Evolutionary conservation across 1,140 invertebrate species (phyloP).

Genomic region (Metopolophium dirhodum): DNA sequence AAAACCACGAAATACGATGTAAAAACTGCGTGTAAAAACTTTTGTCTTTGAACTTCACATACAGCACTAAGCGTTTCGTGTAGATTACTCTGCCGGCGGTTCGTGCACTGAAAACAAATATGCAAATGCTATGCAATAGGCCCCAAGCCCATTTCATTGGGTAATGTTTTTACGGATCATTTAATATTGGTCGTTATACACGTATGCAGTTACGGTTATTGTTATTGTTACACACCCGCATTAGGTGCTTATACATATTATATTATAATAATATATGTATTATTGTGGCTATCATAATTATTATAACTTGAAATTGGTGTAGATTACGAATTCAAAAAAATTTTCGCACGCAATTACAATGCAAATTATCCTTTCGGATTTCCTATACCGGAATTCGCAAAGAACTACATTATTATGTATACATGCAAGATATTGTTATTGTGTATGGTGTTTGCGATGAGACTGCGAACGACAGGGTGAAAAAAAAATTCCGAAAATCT

Average conservation of each 20-base stretch:
- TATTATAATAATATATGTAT: background rate
- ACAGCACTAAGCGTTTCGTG: background rate
- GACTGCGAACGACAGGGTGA: background rate
- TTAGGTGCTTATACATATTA: background rate
- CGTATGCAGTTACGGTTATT: background rate
- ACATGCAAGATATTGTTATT: background rate
- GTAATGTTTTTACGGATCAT: slow-evolving; percentile 7
- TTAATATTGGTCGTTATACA: background rate
- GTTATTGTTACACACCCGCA: background rate
- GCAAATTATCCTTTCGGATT: background rate
- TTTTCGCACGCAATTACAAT: background rate
- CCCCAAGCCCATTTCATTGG: background rate
- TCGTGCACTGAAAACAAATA: background rate
- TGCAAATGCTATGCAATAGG: background rate
- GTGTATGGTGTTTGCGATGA: background rate
- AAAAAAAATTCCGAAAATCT: background rate
- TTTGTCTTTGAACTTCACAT: background rate
- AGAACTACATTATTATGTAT: background rate
- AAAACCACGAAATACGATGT: background rate
- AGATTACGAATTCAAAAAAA: background rate
- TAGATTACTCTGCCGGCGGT: background rate
- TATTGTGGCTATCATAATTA: background rate
- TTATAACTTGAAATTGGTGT: background rate
- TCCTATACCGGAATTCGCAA: background rate
- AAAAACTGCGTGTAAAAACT: too few relatives aligned